A percentile compares a stretch with the other conserved stretches of the same genome.
Evolutionary conservation across 1,140 invertebrate genomes (phyloP).

Genomic region (Caenorhabditis elegans): DNA sequence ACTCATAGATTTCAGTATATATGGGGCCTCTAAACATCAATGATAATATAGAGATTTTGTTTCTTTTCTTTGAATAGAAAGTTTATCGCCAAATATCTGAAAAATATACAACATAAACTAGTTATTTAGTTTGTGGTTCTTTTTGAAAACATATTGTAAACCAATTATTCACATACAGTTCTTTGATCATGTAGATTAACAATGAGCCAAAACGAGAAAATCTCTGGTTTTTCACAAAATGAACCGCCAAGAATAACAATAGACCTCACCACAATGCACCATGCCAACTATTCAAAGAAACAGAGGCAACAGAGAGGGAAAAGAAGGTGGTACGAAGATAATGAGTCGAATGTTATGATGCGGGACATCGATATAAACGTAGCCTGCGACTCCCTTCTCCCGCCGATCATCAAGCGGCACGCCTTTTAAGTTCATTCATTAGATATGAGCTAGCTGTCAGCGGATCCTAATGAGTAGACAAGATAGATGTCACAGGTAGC

Average conservation of each 20-base stretch:
- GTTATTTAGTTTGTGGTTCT: no score
- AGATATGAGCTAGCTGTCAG: conserved; percentile 31
- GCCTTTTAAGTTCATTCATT: conserved; percentile 29
- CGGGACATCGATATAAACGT: conserved; percentile 27
- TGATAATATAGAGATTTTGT: no score
- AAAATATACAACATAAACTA: no score
- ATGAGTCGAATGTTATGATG: conserved; percentile 32
- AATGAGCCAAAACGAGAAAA: not conserved
- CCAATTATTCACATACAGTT: no score
- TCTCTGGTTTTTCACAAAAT: not conserved
- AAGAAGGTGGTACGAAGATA: not conserved
- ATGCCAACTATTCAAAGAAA: not conserved
- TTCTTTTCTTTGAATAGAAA: no score
- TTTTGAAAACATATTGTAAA: no score
- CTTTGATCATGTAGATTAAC: no score
- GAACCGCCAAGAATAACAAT: not conserved
- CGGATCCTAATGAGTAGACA: conserved; percentile 29
- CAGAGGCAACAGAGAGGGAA: not conserved
- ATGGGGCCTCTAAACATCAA: no score
- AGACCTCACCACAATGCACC: conserved; percentile 2
- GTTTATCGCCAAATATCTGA: no score
- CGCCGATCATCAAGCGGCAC: not conserved
- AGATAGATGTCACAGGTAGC: conserved; percentile 28
- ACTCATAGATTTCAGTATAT: no score
- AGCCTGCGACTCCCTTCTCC: not conserved